phyloP scores from a whole-genome alignment of 1,140 invertebrate genomes.

The Tetramorium parvispinum region DNA sequence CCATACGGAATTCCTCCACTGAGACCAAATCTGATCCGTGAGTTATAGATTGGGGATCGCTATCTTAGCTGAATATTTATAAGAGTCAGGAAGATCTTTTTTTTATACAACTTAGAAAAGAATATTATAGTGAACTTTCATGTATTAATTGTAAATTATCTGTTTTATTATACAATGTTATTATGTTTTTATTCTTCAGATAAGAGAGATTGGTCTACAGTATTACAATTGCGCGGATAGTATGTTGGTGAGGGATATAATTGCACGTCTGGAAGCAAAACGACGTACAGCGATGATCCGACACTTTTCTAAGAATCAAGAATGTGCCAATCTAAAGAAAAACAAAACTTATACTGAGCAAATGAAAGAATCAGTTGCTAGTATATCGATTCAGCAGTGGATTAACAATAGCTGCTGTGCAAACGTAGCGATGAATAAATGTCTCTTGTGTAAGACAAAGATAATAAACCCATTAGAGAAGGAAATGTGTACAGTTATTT shows the following conservation, averaged over 20 bases:
- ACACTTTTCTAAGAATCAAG: conserved; percentile 70
- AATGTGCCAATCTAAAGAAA: conserved; percentile 71
- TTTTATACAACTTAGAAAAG: neutral
- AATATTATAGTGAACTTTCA: neutral
- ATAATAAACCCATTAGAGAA: conserved; percentile 36
- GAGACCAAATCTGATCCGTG: too few species aligned
- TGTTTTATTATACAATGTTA: too few species aligned
- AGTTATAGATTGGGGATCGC: too few species aligned
- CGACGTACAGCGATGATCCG: conserved; percentile 63
- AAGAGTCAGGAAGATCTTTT: too few species aligned
- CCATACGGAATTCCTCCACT: too few species aligned
- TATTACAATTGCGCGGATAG: conserved; percentile 89
- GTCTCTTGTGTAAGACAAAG: conserved; percentile 75
- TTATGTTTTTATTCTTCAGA: conserved; percentile 83
- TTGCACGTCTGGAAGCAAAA: conserved; percentile 72
- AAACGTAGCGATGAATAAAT: conserved; percentile 81
- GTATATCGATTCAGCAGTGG: conserved; percentile 79
- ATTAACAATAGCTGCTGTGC: conserved; percentile 84
- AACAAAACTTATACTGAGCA: conserved; percentile 38
- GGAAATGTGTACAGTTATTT: conserved; percentile 69
- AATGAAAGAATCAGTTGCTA: conserved; percentile 59
- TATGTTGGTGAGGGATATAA: conserved; percentile 83
- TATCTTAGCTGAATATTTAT: too few species aligned
- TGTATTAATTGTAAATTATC: too few species aligned
- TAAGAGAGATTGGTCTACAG: conserved; percentile 88